Evolutionary conservation across 2,113 vertebrate species (phyloP), one percentile per base, ranked within the genome.

Genomic region (Setophaga kirtlandii): DNA sequence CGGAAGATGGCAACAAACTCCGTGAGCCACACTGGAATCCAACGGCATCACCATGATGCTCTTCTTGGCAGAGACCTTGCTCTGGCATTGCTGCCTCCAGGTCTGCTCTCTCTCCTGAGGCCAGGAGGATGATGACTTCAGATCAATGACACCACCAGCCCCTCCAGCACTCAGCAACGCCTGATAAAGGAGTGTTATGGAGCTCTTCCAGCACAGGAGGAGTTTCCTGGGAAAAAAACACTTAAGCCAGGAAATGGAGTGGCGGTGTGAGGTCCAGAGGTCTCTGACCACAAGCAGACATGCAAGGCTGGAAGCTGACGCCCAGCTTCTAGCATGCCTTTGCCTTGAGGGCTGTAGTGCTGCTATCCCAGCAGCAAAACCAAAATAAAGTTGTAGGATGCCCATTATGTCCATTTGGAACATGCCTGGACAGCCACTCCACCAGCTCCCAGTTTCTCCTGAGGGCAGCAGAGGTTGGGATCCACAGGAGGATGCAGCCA

Each of bases 131-230:
- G 23, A 59, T 27, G 62, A 71, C 41, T 70, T 74, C 63, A 69
- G 30, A 42, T 3, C 0, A 0, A 37, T 5, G 11, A 47, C 46
- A 55, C 25, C 62, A 62, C 16, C 1, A 0, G 27, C 3, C 63
- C 21, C 41, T 25, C 15, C 0, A 0, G 70, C 0, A 1, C 31
- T 25, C 0, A 2, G 39, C 8, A 15, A 53, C 27, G 37, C 37
- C 46, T 0, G 0, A 11, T 1, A 15, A 3, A 53, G 78, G 49
- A 69, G 15, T 1, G 1, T 31, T 20, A 42, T 0, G 3, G 74
- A 88, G 83, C 35, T 75, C 47, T 46, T 71, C 62, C 42, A 93
- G 33, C 35, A 46, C 21, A 39, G 4, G 3, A 3, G 4, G 12
- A 18, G 31, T 59, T 90, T 77, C 49, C n/a, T 58, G 39, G 10